Percentiles rank a stretch among this genome's conserved stretches.
Conservation (phyloP, 2,888 invertebrate species). For the Xestia c-nigrum region DNA sequence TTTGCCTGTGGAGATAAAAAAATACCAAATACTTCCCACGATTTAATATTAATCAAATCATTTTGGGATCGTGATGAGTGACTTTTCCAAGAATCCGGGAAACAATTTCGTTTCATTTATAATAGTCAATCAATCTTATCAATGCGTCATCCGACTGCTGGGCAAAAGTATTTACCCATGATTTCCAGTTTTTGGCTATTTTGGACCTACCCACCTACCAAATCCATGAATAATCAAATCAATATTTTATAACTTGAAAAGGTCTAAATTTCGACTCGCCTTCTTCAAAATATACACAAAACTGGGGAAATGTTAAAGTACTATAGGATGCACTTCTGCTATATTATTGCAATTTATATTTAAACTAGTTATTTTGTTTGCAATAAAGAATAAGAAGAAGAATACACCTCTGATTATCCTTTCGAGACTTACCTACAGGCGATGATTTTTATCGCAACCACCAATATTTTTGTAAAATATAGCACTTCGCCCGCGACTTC, state of each 20-base stretch:
- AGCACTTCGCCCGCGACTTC: no score
- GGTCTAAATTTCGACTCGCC: not conserved
- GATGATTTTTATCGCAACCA: not conserved
- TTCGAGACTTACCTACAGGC: not conserved
- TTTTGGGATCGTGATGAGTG: slow-evolving; percentile 36
- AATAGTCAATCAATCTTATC: not conserved
- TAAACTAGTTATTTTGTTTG: no score
- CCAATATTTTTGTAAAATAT: no score
- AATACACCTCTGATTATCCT: not conserved
- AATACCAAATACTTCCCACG: slow-evolving; percentile 21
- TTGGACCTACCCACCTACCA: not conserved
- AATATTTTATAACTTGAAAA: not conserved
- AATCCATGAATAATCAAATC: not conserved
- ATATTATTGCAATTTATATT: no score
- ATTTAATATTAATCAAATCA: slow-evolving; percentile 45
- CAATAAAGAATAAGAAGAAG: no score
- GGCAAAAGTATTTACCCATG: no score
- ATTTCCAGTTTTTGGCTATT: no score
- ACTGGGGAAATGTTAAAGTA: not conserved
- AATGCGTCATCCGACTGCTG: not conserved
- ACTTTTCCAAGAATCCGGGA: slow-evolving; percentile 17
- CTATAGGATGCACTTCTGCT: not conserved
- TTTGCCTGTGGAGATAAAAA: slow-evolving; percentile 30
- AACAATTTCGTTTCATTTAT: not conserved
- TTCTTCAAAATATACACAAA: not conserved